Evolutionary conservation across 2,797 vertebrate genomes (phyloP).

Genomic region (Silurus aristotelis): DNA sequence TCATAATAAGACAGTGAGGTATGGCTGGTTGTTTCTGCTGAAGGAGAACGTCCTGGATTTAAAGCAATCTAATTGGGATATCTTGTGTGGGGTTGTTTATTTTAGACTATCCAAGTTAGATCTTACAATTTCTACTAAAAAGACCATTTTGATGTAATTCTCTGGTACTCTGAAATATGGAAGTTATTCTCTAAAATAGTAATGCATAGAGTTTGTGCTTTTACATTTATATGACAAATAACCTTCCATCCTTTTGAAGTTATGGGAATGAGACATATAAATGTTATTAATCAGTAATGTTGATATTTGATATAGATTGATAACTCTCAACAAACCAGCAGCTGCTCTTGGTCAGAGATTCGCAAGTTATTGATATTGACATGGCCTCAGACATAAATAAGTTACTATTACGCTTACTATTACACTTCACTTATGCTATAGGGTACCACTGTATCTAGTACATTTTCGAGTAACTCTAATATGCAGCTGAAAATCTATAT

Average conservation of each 20-base stretch:
- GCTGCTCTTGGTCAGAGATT: not conserved
- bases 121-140: slow-evolving; percentile 37
- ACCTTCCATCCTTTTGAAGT: not conserved
- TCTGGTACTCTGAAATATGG: not conserved
- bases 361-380: not conserved
- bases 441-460: not conserved
- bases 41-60: slow-evolving; percentile 23
- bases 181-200: not conserved
- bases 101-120: slow-evolving; percentile 2
- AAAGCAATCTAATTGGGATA: not conserved
- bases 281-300: not conserved
- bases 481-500: not conserved
- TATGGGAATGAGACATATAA: not conserved
- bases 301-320: not conserved
- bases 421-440: not conserved
- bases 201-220: not conserved
- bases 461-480: not conserved
- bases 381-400: not conserved
- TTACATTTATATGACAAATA: not conserved
- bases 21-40: slow-evolving; percentile 19
- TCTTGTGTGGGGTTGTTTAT: not conserved
- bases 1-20: slow-evolving; percentile 45
- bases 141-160: slow-evolving; percentile 36
- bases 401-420: not conserved
- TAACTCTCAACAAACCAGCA: not conserved